phyloP scores from a whole-genome alignment of 2,888 invertebrate genomes.

The Standfussiana lucernea region DNA sequence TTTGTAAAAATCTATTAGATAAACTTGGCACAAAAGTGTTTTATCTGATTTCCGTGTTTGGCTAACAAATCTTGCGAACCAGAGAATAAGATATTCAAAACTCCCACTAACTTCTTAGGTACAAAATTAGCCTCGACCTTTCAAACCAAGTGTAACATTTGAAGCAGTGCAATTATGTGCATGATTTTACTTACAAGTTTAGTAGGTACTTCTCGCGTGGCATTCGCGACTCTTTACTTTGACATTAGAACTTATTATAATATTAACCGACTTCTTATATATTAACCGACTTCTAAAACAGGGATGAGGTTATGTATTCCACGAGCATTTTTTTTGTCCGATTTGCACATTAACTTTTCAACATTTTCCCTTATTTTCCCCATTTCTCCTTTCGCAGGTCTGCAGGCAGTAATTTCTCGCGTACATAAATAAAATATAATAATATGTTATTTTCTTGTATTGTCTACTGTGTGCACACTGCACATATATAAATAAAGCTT shows the following conservation, averaged over 20 bases:
- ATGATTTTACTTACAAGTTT: conserved; percentile 1
- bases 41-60: conserved; percentile 9
- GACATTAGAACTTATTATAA: background rate
- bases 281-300: too few relatives aligned
- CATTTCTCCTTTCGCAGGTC: too few relatives aligned
- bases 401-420: too few relatives aligned
- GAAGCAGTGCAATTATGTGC: conserved; percentile 10
- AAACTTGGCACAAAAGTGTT: background rate
- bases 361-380: too few relatives aligned
- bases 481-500: background rate
- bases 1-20: background rate
- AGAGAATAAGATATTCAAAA: background rate
- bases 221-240: conserved; percentile 10
- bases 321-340: too few relatives aligned
- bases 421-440: too few relatives aligned
- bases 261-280: too few relatives aligned
- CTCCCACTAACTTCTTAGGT: background rate
- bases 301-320: too few relatives aligned
- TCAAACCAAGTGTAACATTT: conserved; percentile 5
- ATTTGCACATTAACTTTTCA: too few relatives aligned
- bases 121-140: conserved; percentile 28
- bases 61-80: conserved; percentile 6
- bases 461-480: too few relatives aligned
- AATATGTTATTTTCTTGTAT: too few relatives aligned
- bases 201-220: conserved; percentile 5